Evolutionary conservation across 2,797 vertebrate species (phyloP).

Genomic region (Galagoides demidoff): DNA sequence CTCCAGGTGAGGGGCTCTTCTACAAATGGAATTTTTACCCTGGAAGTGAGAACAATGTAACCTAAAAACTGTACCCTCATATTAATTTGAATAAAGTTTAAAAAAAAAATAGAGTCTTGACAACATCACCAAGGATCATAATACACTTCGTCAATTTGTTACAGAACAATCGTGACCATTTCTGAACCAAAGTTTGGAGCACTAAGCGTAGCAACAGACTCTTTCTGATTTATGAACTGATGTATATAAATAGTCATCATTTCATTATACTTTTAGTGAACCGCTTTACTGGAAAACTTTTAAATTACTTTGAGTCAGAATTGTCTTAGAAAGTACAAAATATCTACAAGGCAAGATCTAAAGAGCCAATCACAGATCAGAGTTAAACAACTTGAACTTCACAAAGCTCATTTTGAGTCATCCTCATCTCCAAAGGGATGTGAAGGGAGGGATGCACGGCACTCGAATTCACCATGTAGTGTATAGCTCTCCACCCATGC

Average conservation of each 20-base stretch:
- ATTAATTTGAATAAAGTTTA: too few relatives aligned
- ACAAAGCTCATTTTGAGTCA: not conserved
- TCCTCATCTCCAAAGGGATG: not conserved
- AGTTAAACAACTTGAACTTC: not conserved
- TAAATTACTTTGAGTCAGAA: constrained; percentile 29
- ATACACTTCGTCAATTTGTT: not conserved
- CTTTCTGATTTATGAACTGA: constrained; percentile 41
- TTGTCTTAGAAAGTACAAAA: not conserved
- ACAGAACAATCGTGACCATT: not conserved
- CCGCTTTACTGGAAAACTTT: constrained; percentile 22
- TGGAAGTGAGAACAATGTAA: too few relatives aligned
- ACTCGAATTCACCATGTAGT: not conserved
- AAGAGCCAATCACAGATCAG: not conserved
- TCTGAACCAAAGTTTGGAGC: not conserved
- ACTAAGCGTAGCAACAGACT: not conserved
- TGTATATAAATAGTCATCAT: constrained; percentile 46
- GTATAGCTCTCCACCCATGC: accelerated
- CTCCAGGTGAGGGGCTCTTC: too few relatives aligned
- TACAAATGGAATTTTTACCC: too few relatives aligned
- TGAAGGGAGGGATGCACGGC: not conserved
- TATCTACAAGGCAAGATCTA: not conserved
- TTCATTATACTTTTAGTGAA: not conserved
- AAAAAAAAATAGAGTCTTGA: not conserved
- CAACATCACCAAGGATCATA: not conserved
- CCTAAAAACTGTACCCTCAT: too few relatives aligned